Base-by-base conservation (phyloP, 2,113 vertebrate genomes). In the Syrmaticus mikado region DNA sequence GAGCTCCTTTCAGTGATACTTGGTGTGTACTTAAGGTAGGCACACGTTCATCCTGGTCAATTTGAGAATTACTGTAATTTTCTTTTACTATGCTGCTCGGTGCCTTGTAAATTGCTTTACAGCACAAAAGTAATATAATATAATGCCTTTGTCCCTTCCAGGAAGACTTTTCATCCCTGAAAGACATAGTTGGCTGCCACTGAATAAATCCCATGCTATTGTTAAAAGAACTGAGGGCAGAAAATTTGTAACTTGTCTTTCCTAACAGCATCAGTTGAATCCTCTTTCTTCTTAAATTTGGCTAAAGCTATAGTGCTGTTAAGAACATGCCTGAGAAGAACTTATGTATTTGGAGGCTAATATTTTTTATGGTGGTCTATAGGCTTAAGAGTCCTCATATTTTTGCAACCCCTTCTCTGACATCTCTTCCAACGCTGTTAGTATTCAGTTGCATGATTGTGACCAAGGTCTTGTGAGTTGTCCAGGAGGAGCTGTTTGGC, bases 51-150 rank as follows among this genome's bases (percentile, higher is more conserved):
- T 96, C 90, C 78, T 22, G 73, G 91, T 94, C 95, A 96, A 80
- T 97, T 97, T 96, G 95, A 96, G 90, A 92, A 95, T 97, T 93
- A 68, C 83, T 95, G 70, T 93, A 91, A 82, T 96, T 97, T 97
- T 96, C 80, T 95, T 97, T 88, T 94, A 67, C 79, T 94, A 30
- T 8, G 10, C 74, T 95, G 67, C 85, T 92, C 85, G 78, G 40
- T 94, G 68, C 89, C 92, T 95, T 77, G 68, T 93, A 92, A 97
- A 95, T 92, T 97, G 92, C 91, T 91, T 92, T 94, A 93, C 28
- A 90, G 57, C 80, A 75, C 66, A 93, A 84, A 89, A 93, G 90
- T 82, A 84, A 52, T 67, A n/a, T 72, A 89, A 93, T 61, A 82
- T 28, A 55, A 82, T 78, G 66, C 25, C 45, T 95, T 84, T 91